These are phyloP conservation scores for Trichonephila clavata DNA, from an alignment of 1,140 invertebrate genomes.

Conservation along the genomic window DNA sequence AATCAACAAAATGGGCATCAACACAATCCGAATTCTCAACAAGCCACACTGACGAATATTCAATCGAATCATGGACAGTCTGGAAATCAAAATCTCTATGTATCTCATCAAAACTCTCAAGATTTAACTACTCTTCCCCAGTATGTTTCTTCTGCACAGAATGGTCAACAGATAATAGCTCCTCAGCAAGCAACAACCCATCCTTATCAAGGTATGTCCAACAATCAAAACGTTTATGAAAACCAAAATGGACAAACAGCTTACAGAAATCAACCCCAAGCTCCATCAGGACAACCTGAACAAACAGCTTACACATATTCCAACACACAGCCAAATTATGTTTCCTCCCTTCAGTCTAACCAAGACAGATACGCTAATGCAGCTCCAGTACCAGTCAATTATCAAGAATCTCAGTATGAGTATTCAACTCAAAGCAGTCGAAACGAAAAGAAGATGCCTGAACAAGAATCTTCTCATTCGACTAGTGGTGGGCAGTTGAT, in stretches of 20 bases:
- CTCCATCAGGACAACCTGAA: not conserved
- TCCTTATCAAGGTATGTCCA: not conserved
- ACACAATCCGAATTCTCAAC: not conserved
- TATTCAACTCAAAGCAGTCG: not conserved
- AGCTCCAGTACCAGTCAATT: not conserved
- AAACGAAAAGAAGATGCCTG: not conserved
- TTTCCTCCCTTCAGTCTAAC: not conserved
- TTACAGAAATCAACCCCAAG: not conserved
- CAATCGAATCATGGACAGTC: not conserved
- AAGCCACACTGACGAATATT: not conserved
- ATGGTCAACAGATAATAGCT: not conserved
- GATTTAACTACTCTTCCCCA: not conserved
- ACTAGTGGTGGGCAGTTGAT: constrained; percentile 1
- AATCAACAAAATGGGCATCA: not conserved
- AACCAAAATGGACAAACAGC: not conserved
- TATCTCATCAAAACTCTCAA: not conserved
- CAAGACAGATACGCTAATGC: constrained; percentile 3
- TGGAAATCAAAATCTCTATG: not conserved
- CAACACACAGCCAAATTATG: constrained; percentile 20
- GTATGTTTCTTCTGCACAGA: not conserved
- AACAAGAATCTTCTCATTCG: constrained; percentile 25
- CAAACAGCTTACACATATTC: not conserved
- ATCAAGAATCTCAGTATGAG: not conserved
- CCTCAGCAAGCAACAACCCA: not conserved
- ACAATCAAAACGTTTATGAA: not conserved